A percentile compares a stretch with the other conserved stretches of the same genome.
Evolutionary conservation across 37 sponge, comb jelly and placozoan species (phyloP).

Genomic region (Dysidea cf. avara): DNA sequence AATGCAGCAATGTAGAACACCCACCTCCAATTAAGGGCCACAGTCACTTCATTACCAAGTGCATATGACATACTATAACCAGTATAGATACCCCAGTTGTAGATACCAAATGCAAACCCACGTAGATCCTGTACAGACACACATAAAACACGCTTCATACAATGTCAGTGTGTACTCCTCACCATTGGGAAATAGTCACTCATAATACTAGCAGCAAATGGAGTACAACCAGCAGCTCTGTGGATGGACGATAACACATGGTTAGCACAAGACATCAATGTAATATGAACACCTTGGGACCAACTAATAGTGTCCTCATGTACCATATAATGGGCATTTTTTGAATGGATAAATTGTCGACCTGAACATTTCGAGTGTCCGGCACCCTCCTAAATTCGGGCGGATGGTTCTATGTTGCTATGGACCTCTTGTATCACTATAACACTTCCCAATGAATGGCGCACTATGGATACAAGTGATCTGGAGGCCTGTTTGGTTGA

Average conservation of each 20-base stretch:
- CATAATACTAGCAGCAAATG: slow-evolving; percentile 71
- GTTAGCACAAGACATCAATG: neutral
- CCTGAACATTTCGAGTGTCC: too few species aligned
- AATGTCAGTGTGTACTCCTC: neutral
- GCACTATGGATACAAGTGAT: too few species aligned
- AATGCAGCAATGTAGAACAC: slow-evolving; percentile 55
- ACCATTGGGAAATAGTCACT: slow-evolving; percentile 65
- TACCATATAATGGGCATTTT: too few species aligned
- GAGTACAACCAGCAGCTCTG: slow-evolving; percentile 77
- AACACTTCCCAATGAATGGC: too few species aligned
- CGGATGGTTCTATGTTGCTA: too few species aligned
- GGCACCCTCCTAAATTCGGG: too few species aligned
- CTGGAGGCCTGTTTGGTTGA: too few species aligned
- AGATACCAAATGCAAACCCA: slow-evolving; percentile 72
- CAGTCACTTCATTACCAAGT: slow-evolving; percentile 51
- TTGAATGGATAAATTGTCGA: slow-evolving; percentile 1
- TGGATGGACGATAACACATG: neutral
- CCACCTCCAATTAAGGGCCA: slow-evolving; percentile 62
- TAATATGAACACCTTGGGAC: too few species aligned
- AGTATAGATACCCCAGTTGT: slow-evolving; percentile 73
- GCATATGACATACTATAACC: slow-evolving; percentile 77
- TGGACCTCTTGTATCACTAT: too few species aligned
- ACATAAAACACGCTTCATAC: too few species aligned
- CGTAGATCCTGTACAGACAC: slow-evolving; percentile 38
- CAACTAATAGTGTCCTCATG: too few species aligned